phyloP scores from a whole-genome alignment of 2,113 vertebrate genomes.

The Oplegnathus fasciatus region DNA sequence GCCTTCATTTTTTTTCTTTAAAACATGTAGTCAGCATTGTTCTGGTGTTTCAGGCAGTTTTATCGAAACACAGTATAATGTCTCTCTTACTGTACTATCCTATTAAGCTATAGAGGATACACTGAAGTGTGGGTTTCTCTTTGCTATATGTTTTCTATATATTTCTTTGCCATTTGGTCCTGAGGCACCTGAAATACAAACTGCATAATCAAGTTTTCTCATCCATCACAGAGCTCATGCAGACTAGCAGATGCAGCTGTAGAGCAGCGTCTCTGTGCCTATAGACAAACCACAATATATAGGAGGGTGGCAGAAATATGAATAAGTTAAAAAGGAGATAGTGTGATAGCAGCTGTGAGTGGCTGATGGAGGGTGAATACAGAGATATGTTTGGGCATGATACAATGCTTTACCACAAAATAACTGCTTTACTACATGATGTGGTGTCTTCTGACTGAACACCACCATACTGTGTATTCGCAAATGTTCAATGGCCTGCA shows the following conservation, averaged over 20 bases:
- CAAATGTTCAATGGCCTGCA: background rate
- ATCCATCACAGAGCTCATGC: slow-evolving; percentile 21
- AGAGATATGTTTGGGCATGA: background rate
- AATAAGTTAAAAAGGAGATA: background rate
- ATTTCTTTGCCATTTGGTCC: slow-evolving; percentile 6
- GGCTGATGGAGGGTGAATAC: background rate
- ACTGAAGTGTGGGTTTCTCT: background rate
- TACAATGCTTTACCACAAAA: background rate
- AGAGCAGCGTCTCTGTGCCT: background rate
- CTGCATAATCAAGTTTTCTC: slow-evolving; percentile 28
- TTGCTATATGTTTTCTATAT: background rate
- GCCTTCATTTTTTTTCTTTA: background rate
- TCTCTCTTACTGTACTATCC: background rate
- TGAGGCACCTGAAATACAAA: background rate
- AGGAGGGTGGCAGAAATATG: background rate
- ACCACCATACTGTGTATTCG: background rate
- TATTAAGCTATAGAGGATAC: background rate
- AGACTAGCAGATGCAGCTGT: slow-evolving; percentile 32
- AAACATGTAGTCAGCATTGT: slow-evolving; percentile 52
- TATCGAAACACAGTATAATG: slow-evolving; percentile 31
- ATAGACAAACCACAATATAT: slow-evolving; percentile 8
- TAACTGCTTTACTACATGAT: background rate
- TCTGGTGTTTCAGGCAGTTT: slow-evolving; percentile 25
- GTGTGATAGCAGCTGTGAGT: background rate
- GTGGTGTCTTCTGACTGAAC: background rate